These are phyloP conservation scores for Gymnocypris eckloni DNA, from an alignment of 2,797 vertebrate genomes.

Conservation along the genomic window DNA sequence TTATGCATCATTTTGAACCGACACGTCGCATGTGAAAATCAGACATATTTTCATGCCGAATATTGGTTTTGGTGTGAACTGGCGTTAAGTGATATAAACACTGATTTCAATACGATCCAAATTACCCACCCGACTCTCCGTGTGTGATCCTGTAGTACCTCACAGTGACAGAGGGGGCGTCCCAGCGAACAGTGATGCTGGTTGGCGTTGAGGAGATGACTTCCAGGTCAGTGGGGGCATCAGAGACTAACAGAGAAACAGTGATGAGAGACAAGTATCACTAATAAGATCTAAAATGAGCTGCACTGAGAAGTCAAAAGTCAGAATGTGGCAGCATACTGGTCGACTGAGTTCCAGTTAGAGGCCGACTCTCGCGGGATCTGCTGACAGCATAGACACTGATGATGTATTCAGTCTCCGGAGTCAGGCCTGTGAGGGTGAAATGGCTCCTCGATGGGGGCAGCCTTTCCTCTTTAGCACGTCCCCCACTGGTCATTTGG, in stretches of 20 bases:
- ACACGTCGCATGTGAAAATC: not conserved
- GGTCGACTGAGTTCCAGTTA: constrained; percentile 89
- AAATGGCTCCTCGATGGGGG: constrained; percentile 92
- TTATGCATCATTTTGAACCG: not conserved
- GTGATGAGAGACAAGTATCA: not conserved
- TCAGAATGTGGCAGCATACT: constrained; percentile 75
- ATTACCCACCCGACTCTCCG: constrained; percentile 85
- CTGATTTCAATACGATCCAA: not conserved
- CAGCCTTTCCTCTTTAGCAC: constrained; percentile 89
- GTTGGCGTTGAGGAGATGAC: constrained; percentile 85
- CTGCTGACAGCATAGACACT: constrained; percentile 85
- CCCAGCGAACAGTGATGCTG: constrained; percentile 90
- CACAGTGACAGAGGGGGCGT: constrained; percentile 93
- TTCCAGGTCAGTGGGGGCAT: constrained; percentile 91
- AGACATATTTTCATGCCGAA: not conserved
- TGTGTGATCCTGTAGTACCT: constrained; percentile 95
- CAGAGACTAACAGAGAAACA: constrained; percentile 83
- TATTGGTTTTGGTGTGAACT: not conserved
- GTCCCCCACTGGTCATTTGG: constrained; percentile 79
- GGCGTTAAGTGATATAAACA: not conserved
- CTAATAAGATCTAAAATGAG: not conserved
- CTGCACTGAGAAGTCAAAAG: not conserved
- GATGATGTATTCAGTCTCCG: constrained; percentile 90
- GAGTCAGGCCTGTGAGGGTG: constrained; percentile 88
- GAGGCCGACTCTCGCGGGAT: constrained; percentile 83